Conservation (phyloP, 1,140 invertebrate species). For the Parapsyche elsis region DNA sequence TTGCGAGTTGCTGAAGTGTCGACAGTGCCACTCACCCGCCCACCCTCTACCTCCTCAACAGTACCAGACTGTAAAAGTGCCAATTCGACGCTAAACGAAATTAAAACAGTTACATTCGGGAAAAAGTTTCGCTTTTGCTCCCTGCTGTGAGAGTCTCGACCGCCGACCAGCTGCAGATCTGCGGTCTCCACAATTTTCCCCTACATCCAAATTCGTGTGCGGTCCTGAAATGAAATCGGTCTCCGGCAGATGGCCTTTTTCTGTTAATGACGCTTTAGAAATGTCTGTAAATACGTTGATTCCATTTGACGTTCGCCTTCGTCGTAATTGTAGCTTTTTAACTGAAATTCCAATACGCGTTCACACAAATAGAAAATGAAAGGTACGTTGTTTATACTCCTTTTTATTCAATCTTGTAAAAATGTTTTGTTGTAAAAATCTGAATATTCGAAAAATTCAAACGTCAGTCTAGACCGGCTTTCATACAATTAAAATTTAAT, state of each 20-base stretch:
- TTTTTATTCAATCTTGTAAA: no score
- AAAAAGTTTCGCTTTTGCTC: slow-evolving; percentile 37
- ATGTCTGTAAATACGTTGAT: not conserved
- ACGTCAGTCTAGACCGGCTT: no score
- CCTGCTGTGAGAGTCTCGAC: not conserved
- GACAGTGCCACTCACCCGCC: not conserved
- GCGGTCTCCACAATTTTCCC: slow-evolving; percentile 7
- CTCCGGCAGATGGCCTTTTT: no score
- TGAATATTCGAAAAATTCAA: no score
- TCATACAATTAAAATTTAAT: no score
- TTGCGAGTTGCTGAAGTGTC: not conserved
- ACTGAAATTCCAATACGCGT: no score
- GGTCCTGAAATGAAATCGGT: not conserved
- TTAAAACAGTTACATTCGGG: slow-evolving; percentile 53
- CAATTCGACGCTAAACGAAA: slow-evolving; percentile 51
- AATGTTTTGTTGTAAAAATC: no score
- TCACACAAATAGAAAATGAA: no score
- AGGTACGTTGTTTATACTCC: no score
- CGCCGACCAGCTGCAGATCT: not conserved
- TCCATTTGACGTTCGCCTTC: not conserved
- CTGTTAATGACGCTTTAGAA: not conserved
- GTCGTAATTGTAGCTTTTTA: not conserved
- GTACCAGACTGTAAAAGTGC: slow-evolving; percentile 50
- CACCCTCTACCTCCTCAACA: no score
- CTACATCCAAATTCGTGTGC: not conserved